phyloP scores from a whole-genome alignment of 1,140 invertebrate genomes.

The Macrosteles quadrilineatus region DNA sequence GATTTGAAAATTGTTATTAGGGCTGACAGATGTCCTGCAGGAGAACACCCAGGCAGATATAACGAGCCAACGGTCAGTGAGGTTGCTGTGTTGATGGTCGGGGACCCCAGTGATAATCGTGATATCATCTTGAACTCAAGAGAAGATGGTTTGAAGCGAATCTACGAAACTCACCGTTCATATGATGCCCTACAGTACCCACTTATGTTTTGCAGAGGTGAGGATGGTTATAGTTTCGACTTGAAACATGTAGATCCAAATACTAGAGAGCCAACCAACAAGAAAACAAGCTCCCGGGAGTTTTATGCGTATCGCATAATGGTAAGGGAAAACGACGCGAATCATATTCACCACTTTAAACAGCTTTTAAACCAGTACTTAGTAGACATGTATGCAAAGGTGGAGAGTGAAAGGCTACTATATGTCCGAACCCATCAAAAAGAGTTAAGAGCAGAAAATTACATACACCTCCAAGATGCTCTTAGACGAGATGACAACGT shows the following conservation, averaged over 20 bases:
- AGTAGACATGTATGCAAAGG: slow-evolving; percentile 52
- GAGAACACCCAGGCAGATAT: slow-evolving; percentile 41
- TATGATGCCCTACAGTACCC: slow-evolving; percentile 50
- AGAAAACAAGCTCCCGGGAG: slow-evolving; percentile 43
- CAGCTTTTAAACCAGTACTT: slow-evolving; percentile 48
- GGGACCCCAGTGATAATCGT: slow-evolving; percentile 39
- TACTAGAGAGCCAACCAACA: slow-evolving; percentile 31
- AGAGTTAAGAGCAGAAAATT: slow-evolving; percentile 40
- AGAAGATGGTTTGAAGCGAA: slow-evolving; percentile 33
- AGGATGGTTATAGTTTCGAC: slow-evolving; percentile 38
- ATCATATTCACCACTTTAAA: slow-evolving; percentile 40
- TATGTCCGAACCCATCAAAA: slow-evolving; percentile 47
- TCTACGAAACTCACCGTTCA: slow-evolving; percentile 44
- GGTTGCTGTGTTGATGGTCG: slow-evolving; percentile 43
- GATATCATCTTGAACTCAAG: slow-evolving; percentile 43
- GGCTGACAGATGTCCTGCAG: slow-evolving; percentile 43
- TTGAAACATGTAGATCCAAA: slow-evolving; percentile 21
- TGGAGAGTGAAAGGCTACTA: slow-evolving; percentile 51
- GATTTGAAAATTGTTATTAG: slow-evolving; percentile 38
- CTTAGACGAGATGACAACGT: slow-evolving; percentile 35
- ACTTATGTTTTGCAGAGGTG: slow-evolving; percentile 45
- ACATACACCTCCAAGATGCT: slow-evolving; percentile 46
- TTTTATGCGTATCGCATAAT: slow-evolving; percentile 44
- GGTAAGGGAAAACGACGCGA: background rate
- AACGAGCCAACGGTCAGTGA: slow-evolving; percentile 44